These are phyloP conservation scores for Aleiodes testaceus DNA, from an alignment of 2,888 invertebrate genomes.

Conservation along the genomic window DNA sequence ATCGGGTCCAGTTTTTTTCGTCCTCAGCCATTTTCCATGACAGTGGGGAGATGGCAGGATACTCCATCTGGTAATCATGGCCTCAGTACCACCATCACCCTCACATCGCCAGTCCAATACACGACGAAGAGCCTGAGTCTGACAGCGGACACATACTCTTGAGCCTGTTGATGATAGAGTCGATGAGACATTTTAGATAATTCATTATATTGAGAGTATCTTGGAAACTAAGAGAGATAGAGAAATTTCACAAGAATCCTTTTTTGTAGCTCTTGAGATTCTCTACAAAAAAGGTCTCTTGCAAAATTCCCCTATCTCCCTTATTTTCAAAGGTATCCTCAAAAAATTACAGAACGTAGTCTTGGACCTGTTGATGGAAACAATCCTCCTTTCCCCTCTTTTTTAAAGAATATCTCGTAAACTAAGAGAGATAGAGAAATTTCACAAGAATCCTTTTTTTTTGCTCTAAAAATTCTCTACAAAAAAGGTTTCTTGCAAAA, in stretches of 20 bases:
- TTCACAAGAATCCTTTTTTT: no score
- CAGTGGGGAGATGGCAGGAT: slow-evolving; percentile 90
- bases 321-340: no score
- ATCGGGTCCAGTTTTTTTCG: slow-evolving; percentile 69
- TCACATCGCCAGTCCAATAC: slow-evolving; percentile 86
- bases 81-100: slow-evolving; percentile 82
- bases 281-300: no score
- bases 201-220: no score
- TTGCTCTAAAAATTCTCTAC: no score
- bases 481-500: no score
- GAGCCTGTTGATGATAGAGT: slow-evolving; percentile 76
- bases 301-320: no score
- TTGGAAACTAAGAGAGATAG: not conserved
- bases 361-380: no score
- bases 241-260: no score
- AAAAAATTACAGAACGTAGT: no score
- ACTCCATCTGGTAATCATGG: slow-evolving; percentile 83
- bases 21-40: slow-evolving; percentile 89
- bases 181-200: not conserved
- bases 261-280: no score
- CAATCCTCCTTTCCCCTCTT: no score
- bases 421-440: not conserved
- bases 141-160: slow-evolving; percentile 87
- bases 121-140: slow-evolving; percentile 85
- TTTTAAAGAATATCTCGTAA: not conserved